Percentiles rank a stretch among this genome's conserved stretches.
phyloP scores from a whole-genome alignment of 2,888 invertebrate species.

The Dryobotodes eremita region DNA sequence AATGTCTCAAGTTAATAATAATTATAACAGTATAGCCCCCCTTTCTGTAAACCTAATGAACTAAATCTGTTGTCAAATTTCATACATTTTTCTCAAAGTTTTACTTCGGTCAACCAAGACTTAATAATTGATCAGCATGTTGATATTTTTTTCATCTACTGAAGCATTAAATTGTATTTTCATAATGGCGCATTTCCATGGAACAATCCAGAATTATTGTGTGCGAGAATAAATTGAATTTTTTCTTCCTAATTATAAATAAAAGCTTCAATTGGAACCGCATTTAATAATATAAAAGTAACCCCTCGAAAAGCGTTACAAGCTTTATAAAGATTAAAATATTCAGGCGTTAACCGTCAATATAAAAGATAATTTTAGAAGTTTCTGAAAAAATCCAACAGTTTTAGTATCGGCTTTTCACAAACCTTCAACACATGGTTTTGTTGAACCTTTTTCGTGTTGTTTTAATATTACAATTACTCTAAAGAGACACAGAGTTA shows the following conservation, averaged over 20 bases:
- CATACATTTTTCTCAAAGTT: no score
- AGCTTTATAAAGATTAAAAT: constrained; percentile 18
- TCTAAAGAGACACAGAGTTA: not conserved
- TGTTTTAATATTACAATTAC: not conserved
- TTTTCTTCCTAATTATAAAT: not conserved
- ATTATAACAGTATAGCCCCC: no score
- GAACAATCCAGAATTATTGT: not conserved
- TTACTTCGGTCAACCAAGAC: no score
- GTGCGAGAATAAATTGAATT: not conserved
- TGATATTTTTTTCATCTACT: not conserved
- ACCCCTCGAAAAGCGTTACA: not conserved
- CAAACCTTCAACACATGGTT: not conserved
- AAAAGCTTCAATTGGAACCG: not conserved
- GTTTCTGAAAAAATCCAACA: not conserved
- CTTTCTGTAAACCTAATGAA: no score
- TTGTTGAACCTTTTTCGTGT: not conserved
- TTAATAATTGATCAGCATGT: no score
- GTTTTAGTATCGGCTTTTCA: not conserved
- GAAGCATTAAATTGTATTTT: not conserved
- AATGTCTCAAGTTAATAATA: no score
- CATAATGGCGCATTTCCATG: not conserved
- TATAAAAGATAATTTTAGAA: not conserved
- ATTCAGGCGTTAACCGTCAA: not conserved
- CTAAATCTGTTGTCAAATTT: no score
- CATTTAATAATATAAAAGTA: not conserved